Percentiles rank a stretch among this genome's conserved stretches.
Conservation (phyloP, 1,140 invertebrate species). For the Brachionus rotundiformis region DNA sequence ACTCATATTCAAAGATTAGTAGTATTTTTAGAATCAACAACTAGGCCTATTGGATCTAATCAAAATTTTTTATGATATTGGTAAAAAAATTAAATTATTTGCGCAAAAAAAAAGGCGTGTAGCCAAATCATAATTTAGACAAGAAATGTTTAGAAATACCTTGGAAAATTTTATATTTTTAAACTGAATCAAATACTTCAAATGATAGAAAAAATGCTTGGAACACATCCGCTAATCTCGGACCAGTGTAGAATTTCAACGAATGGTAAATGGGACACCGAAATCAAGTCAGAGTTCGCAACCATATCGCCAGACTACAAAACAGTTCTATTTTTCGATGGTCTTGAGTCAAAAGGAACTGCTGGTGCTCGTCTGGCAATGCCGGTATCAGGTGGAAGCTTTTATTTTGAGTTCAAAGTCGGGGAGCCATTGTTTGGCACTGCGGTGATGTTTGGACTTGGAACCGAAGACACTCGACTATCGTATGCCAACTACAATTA, state of each 20-base stretch:
- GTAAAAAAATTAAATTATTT: slow-evolving; percentile 7
- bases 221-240: neutral
- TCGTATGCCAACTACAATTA: slow-evolving; percentile 69
- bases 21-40: neutral
- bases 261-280: neutral
- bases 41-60: neutral
- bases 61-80: neutral
- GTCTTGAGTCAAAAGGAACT: slow-evolving; percentile 67
- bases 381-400: slow-evolving; percentile 69
- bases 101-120: slow-evolving; percentile 11
- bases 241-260: neutral
- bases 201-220: neutral
- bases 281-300: neutral
- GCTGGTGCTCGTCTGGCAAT: slow-evolving; percentile 71
- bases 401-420: slow-evolving; percentile 73
- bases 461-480: slow-evolving; percentile 69
- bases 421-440: slow-evolving; percentile 73
- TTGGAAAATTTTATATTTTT: neutral
- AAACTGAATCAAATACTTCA: neutral
- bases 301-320: neutral
- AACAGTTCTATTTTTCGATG: slow-evolving; percentile 17
- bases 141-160: neutral
- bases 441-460: slow-evolving; percentile 77
- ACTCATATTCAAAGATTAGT: neutral
- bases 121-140: neutral